phyloP scores from a whole-genome alignment of 2,888 invertebrate genomes.

The Caenorhabditis virilis region DNA sequence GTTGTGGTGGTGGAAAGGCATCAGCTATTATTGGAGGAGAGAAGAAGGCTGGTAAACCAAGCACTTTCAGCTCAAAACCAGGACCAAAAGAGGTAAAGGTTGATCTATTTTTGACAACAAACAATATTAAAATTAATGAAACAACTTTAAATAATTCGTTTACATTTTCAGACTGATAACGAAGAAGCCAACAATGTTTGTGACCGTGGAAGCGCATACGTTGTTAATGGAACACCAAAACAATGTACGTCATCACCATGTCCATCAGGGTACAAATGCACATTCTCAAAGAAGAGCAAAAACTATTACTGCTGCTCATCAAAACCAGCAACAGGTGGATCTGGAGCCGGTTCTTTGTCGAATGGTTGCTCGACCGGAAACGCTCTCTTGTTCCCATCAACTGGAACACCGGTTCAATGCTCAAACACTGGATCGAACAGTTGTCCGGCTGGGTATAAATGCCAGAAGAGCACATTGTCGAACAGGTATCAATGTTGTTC shows the following conservation, averaged over 20 bases:
- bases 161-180: constrained; percentile 1
- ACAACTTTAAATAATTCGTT: background rate
- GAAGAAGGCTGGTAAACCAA: constrained; percentile 21
- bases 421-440: constrained; percentile 52
- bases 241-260: constrained; percentile 62
- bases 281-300: constrained; percentile 59
- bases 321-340: constrained; percentile 7
- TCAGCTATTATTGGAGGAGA: constrained; percentile 17
- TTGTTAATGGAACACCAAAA: constrained; percentile 62
- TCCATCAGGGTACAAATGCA: constrained; percentile 60
- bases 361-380: constrained; percentile 61
- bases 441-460: constrained; percentile 61
- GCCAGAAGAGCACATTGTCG: constrained; percentile 39
- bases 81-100: constrained; percentile 21
- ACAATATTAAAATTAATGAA: background rate
- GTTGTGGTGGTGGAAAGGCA: constrained; percentile 56
- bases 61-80: constrained; percentile 32
- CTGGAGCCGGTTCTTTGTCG: constrained; percentile 13
- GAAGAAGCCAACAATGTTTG: constrained; percentile 53
- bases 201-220: constrained; percentile 57
- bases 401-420: constrained; percentile 67
- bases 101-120: background rate
- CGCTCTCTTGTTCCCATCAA: constrained; percentile 66
- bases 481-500: constrained; percentile 48
- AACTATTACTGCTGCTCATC: constrained; percentile 52